Evolutionary conservation across 2,797 vertebrate species (phyloP), one percentile per base, ranked within the genome.

Genomic region (Momotus momota): DNA sequence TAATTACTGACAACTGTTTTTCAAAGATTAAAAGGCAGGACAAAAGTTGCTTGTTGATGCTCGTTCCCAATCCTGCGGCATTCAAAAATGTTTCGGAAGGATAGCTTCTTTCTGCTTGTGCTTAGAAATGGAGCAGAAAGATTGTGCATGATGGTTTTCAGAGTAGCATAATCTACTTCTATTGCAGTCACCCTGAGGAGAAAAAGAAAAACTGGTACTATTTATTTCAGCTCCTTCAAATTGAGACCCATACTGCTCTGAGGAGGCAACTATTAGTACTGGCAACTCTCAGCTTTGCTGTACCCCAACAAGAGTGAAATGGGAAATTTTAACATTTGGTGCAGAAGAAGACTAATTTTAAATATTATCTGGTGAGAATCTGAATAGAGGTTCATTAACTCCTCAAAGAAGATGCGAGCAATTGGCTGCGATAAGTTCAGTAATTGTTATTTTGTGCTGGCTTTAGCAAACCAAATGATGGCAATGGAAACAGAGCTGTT

Each of bases 291-390:
- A 90, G 35, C 92, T 97, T 97, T 96, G 31, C 94, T 94, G 81
- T 75, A 67, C 86, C 90, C 84, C 69, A 92, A 79, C 94, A 96
- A 88, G 82, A 97, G 87, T 88, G 80, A 91, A 94, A 86, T 77
- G 67, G 41, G 55, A 89, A 78, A 95, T 74, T 80, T 91, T 96
- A 97, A 93, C 86, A 86, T 92, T 85, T 93, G 20, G 25, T 74
- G 71, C 77, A 74, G 33, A 75, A 91, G 89, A 80, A 20, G 62
- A 78, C 83, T 93, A 78, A 92, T 94, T 97, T 94, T 85, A 92
- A 96, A 92, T 97, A 93, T 94, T 95, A 86, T 90, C 94, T 96
- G 81, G 71, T 83, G 74, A 96, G 73, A 95, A 92, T 96, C 62
- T 1, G 70, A 94, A 93, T 83, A 88, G 58, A 72, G 62, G 38